Base-by-base conservation (phyloP, 2,113 vertebrate genomes). In the Stegastes partitus region DNA sequence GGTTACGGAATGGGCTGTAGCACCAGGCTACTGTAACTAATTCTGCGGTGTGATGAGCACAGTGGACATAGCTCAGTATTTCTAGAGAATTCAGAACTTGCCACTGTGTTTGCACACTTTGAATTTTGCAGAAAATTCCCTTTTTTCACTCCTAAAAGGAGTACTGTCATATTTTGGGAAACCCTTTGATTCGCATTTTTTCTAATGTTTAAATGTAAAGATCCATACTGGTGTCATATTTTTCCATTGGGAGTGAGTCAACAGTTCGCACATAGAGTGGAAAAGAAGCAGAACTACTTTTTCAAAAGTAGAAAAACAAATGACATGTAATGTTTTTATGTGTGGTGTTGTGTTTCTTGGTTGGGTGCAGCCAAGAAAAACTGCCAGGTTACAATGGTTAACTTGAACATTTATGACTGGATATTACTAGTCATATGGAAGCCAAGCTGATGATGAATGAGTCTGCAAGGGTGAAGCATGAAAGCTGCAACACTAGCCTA, bases 391-490 rank as follows among this genome's bases (percentile, higher is more conserved):
- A 50, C 19, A n/a, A n/a, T 21, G 47, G 47, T 50, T 50, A 16
- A 50, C n/a, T 2, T 50, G 19, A 15, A 21, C 16, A 50, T 21
- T 50, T 50, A 16, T 50, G 47, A 50, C 9, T 21, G 64, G 64
- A 16, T 67, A 23, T 23, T 22, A 54, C 54, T 34, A 3, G 14
- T 49, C 54, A 47, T 39, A 16, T 50, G 47, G 19, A 19, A 50
- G 47, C 19, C 47, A n/a, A n/a, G 47, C 47, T 49, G 57, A 11
- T 62, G 57, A 62, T 42, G 21, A 64, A 45, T 28, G 42, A 70
- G 15, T 61, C 51, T 25, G 51, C 11, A 22, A 54, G 14, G 51
- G 51, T 39, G 6, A 25, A 19, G 59, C 14, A 63, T 25, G 22
- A 45, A 39, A 39, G 44, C 26, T 31, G 10, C n/a, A 61, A 53